Evolutionary conservation across 2,888 invertebrate species (phyloP).

Genomic region (Apodemia mormo): DNA sequence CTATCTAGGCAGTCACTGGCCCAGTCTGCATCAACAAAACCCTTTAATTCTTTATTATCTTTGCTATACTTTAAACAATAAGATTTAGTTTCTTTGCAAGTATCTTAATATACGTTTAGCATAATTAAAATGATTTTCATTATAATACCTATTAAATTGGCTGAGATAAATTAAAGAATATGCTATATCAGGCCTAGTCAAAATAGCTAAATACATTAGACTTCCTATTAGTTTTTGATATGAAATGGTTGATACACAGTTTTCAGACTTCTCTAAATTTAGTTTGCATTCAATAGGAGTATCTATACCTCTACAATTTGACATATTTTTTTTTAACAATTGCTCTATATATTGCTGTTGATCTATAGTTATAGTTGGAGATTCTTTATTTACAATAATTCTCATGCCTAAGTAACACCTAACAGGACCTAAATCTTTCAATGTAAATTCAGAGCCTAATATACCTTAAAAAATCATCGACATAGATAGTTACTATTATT

Average conservation of each 20-base stretch:
- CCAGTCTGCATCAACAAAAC: conserved; percentile 31
- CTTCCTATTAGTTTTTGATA: no score
- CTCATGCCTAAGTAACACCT: not conserved
- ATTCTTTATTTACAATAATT: not conserved
- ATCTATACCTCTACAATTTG: no score
- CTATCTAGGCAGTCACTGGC: conserved; percentile 25
- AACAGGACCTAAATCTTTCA: not conserved
- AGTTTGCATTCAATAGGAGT: no score
- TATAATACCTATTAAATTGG: conserved; percentile 21
- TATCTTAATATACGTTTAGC: conserved; percentile 23
- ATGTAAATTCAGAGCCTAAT: conserved; percentile 23
- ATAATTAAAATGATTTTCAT: conserved; percentile 16
- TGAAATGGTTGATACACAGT: no score
- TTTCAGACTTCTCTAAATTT: no score
- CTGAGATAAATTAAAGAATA: conserved; percentile 11
- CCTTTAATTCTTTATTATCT: conserved; percentile 13
- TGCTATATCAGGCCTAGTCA: conserved; percentile 7
- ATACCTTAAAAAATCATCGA: conserved; percentile 38
- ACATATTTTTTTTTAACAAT: not conserved
- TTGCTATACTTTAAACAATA: conserved; percentile 21
- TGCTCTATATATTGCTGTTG: not conserved
- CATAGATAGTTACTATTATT: conserved; percentile 35
- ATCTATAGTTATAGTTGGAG: not conserved
- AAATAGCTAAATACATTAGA: no score
- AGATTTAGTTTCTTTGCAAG: conserved; percentile 19